Base-by-base conservation (phyloP, 2,888 invertebrate genomes). In the Abrostola tripartita region DNA sequence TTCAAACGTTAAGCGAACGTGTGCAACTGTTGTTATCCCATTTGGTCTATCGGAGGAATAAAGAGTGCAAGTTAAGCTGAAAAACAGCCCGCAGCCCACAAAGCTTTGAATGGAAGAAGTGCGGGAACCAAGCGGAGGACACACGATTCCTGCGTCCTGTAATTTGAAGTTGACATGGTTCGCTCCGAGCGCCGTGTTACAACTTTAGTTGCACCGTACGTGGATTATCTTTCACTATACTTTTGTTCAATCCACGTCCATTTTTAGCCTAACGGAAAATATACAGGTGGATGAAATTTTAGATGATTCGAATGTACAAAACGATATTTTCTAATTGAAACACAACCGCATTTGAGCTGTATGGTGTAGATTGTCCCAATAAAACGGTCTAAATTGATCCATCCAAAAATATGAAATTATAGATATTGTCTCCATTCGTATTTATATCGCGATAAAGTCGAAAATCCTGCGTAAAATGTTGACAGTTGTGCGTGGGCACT, bases 111-210 rank as follows among this genome's bases (percentile, higher is more conserved):
- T 83, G 71, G 85, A 87, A 89, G 79, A 57, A 73, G 73, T 71
- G 79, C 85, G 81, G 76, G 79, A 74, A 75, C 77, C 83, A 82
- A 85, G 80, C 80, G 69, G 73, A 36, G 66, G 67, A 82, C 78
- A 77, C 79, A 71, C 82, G 82, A 83, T 81, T 85, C 74, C 77
- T 60, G 82, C 71, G 80, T 86, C 86, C 88, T 91, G 88, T 91
- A 90, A 91, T 91, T 91, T 90, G 78, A 78, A 87, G 87, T 88
- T 87, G 85, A 87, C 86, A 83, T 84, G 79, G 82, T 79, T 80
- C 68, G 71, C 69, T 70, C 67, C 71, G 53, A 69, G 65, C 62
- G 49, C 59, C 41, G 44, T 52, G 66, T 68, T 54, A 65, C 62
- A 61, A 64, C 54, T 62, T 66, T 37, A 57, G 36, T 42, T 57